Evolutionary conservation across 2,113 vertebrate species (phyloP).

Genomic region (Scatophagus argus): DNA sequence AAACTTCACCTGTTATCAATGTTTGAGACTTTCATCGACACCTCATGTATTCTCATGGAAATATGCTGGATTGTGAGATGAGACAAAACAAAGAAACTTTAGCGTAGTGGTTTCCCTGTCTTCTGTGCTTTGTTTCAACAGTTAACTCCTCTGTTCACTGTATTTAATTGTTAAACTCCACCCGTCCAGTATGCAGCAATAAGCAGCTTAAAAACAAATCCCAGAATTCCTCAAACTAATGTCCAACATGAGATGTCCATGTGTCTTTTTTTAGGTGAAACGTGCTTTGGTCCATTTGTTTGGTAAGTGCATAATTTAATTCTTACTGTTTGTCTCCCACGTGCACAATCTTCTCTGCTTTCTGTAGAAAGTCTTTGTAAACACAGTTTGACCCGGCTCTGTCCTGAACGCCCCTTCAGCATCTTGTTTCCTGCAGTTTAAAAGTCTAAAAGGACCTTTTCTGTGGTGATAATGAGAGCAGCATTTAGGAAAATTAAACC

Average conservation of each 20-base stretch:
- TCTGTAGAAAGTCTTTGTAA: not conserved
- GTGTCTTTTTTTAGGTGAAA: not conserved
- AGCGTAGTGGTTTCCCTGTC: not conserved
- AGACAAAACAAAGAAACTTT: not conserved
- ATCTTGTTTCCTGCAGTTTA: not conserved
- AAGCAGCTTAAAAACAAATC: constrained; percentile 21
- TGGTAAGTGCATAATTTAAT: not conserved
- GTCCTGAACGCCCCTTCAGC: not conserved
- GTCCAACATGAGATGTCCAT: not conserved
- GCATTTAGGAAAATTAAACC: constrained; percentile 6
- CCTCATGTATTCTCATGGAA: not conserved
- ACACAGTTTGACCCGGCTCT: constrained; percentile 7
- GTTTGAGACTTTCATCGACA: not conserved
- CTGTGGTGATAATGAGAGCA: not conserved
- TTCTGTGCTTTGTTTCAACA: not conserved
- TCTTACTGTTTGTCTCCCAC: not conserved
- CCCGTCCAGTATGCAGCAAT: not conserved
- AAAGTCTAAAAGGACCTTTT: not conserved
- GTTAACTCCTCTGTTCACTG: not conserved
- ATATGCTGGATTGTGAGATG: not conserved
- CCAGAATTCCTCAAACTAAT: constrained; percentile 1
- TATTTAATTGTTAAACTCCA: not conserved
- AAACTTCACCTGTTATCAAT: not conserved
- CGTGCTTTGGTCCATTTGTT: constrained; percentile 33
- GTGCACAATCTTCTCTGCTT: not conserved